Evolutionary conservation across 2,888 invertebrate species (phyloP), one percentile per base, ranked within the genome.

Genomic region (Amiota minor): DNA sequence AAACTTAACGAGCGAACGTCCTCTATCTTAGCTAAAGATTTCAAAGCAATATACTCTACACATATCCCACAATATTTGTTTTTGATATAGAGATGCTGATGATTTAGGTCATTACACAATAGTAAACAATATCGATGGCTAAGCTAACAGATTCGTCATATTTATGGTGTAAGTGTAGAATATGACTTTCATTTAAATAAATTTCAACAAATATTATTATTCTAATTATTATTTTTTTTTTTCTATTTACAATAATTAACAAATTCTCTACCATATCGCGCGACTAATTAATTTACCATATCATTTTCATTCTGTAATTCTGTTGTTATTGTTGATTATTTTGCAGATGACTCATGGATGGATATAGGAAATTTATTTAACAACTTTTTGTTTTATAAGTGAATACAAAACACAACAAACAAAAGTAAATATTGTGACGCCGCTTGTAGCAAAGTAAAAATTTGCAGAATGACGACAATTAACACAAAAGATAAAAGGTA

Each of bases 51-150:
- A n/a, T 56, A 16, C 9, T 55, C 12, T 1, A 55, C 1, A 62
- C 47, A 62, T 46, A 71, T 0, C n/a, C n/a, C n/a, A n/a, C n/a
- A n/a, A 71, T 78, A 74, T 77, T 80, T 78, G 76, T 77, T 78
- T 81, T 76, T 78, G 76, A 76, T 78, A 77, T 77, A 72, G 74
- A 50, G 71, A 35, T 35, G 35, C 35, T 35, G 6, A 70, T 77
- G 80, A 84, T 82, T 85, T 85, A 78, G 84, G 86, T 85, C 84
- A 84, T 84, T 84, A 84, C 86, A 86, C 84, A 84, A 86, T 86
- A 79, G 77, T 79, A 85, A 86, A 76, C 8, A 62, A 61, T 61
- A 20, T n/a, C 45, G 12, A 35, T 35, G 56, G 18, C 56, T 56
- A 56, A 20, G 6, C 18, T 56, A 56, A 18, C 18, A 18, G 18